Conservation (phyloP, 2,888 invertebrate genomes). For the Trissoscelio sp. region DNA sequence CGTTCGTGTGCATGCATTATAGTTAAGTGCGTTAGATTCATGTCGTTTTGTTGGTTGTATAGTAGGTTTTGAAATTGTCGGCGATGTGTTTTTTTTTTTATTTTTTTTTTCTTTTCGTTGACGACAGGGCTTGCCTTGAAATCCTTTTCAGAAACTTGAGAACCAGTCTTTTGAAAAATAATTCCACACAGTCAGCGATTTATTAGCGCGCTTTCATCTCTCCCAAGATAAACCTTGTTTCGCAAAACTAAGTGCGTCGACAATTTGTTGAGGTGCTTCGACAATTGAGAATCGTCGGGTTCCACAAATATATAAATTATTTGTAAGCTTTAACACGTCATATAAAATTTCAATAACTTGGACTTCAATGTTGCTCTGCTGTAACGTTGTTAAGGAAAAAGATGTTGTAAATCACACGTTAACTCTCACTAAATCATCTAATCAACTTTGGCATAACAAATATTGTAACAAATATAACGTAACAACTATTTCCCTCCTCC, state of each 20-base stretch:
- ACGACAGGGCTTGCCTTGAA: slow-evolving; percentile 19
- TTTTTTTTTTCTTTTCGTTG: no score
- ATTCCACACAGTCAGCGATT: slow-evolving; percentile 34
- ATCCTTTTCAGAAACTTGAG: slow-evolving; percentile 11
- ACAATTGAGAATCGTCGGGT: slow-evolving; percentile 19
- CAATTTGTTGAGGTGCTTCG: neutral
- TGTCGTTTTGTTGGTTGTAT: slow-evolving; percentile 20
- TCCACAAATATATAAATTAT: slow-evolving; percentile 31
- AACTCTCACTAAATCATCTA: slow-evolving; percentile 39
- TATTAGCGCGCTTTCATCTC: slow-evolving; percentile 13
- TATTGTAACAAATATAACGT: slow-evolving; percentile 27
- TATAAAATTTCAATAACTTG: slow-evolving; percentile 31
- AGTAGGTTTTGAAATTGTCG: slow-evolving; percentile 1
- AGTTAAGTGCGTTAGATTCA: slow-evolving; percentile 14
- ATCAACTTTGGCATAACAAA: slow-evolving; percentile 18
- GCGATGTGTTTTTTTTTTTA: slow-evolving; percentile 49
- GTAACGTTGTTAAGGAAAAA: no score
- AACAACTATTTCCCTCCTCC: slow-evolving; percentile 29
- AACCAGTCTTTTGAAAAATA: slow-evolving; percentile 19
- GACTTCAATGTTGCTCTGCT: neutral
- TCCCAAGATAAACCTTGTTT: neutral
- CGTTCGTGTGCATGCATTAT: neutral
- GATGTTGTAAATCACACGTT: slow-evolving; percentile 16
- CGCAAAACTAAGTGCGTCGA: slow-evolving; percentile 4
- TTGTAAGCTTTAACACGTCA: slow-evolving; percentile 37